Percentiles rank a stretch among this genome's conserved stretches.
Evolutionary conservation across 1,140 invertebrate genomes (phyloP).

Genomic region (Drosophila prosaltans): DNA sequence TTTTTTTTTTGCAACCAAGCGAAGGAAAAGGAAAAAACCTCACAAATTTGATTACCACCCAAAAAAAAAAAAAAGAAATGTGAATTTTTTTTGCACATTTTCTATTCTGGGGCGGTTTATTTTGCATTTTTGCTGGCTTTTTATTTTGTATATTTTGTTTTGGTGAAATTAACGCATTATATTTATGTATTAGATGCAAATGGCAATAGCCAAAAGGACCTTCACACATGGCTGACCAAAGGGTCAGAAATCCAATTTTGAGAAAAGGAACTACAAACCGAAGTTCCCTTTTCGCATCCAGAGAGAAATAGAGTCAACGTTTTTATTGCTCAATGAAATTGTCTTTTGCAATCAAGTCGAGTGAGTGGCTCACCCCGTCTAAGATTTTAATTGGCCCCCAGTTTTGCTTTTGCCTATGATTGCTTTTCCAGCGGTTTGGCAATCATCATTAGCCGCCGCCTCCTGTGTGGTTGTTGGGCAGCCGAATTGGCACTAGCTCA

Average conservation of each 20-base stretch:
- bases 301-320: conserved; percentile 34
- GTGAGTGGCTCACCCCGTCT: conserved; percentile 1
- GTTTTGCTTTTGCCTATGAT: conserved; percentile 64
- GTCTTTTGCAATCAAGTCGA: conserved; percentile 32
- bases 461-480: conserved; percentile 4
- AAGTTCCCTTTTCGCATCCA: conserved; percentile 23
- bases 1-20: conserved; percentile 30
- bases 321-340: conserved; percentile 74
- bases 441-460: conserved; percentile 66
- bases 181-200: conserved; percentile 82
- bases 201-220: conserved; percentile 72
- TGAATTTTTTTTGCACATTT: conserved; percentile 60
- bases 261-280: conserved; percentile 40
- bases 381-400: conserved; percentile 56
- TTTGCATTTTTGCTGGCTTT: conserved; percentile 35
- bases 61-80: conserved; percentile 34
- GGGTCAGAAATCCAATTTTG: conserved; percentile 80
- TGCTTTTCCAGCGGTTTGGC: conserved; percentile 59
- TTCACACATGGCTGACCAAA: conserved; percentile 80
- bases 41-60: conserved; percentile 78
- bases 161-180: conserved; percentile 77
- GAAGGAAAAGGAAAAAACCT: conserved; percentile 51
- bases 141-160: conserved; percentile 45
- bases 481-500: too few species aligned
- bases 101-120: conserved; percentile 43